Evolutionary conservation across 1,140 invertebrate genomes (phyloP), one percentile per base, ranked within the genome.

Genomic region (Riptortus pedestris): DNA sequence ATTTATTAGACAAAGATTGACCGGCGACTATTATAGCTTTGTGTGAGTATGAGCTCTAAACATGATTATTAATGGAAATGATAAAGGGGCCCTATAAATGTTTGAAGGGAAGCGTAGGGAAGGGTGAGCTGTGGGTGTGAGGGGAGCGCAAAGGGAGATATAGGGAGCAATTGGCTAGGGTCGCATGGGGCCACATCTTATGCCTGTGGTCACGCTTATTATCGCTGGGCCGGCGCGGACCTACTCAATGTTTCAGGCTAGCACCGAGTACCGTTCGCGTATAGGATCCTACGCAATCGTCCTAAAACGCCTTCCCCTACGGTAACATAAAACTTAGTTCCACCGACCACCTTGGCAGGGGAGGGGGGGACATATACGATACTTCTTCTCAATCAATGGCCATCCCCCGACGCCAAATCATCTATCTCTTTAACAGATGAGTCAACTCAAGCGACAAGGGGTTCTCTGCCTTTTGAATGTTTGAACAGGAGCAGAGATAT

Each of bases 61-160:
- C 45, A 47, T 47, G 45, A 47, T 47, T 47, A 47, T 47, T 47
- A 47, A 47, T 47, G 45, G 45, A 47, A 47, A 47, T 47, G 45
- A 47, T 47, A 47, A 47, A 47, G 45, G 7, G 22, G 18, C 45
- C 45, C 45, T 47, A 47, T 47, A 47, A 47, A 47, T 47, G 45
- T 47, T 47, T 47, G 45, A 47, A n/a, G 45, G 45, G 9, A 22
- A 2, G 43, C 2, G 2, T 14, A 18, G 2, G 4, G n/a, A 1
- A n/a, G 1, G 16, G n/a, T n/a, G n/a, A n/a, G n/a, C 0, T n/a
- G 45, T n/a, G 12, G 45, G n/a, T 1, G 11, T 47, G 43, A 47
- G 45, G 45, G n/a, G 45, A 22, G 4, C n/a, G n/a, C 18, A 47
- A 45, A 47, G 45, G 45, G 45, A 47, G 45, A 47, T 47, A 47